A percentile compares a stretch with the other conserved stretches of the same genome.
Evolutionary conservation across 2,797 vertebrate genomes (phyloP).

Genomic region (Coluber constrictor): DNA sequence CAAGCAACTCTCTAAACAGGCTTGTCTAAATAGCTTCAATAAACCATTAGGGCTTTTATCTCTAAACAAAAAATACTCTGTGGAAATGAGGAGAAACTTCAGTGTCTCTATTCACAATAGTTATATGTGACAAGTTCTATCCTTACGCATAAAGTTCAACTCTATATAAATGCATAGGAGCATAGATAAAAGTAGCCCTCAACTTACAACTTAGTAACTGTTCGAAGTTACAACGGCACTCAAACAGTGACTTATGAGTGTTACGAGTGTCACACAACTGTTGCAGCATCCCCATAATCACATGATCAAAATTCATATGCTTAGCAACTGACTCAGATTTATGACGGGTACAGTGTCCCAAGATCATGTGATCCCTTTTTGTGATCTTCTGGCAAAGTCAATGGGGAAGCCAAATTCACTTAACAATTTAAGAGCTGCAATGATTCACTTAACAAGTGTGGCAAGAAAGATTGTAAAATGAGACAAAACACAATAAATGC

Average conservation of each 20-base stretch:
- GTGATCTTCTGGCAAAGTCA: not conserved
- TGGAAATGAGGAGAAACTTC: not conserved
- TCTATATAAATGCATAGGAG: not conserved
- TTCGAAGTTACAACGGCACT: not conserved
- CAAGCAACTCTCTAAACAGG: not conserved
- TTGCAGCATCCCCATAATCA: not conserved
- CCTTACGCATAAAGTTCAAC: not conserved
- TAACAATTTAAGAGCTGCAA: not conserved
- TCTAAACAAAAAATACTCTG: not conserved
- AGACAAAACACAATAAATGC: not conserved
- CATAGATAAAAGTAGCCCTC: not conserved
- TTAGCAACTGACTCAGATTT: not conserved
- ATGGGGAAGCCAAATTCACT: not conserved
- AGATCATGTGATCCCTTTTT: not conserved
- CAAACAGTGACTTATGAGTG: not conserved
- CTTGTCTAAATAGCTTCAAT: not conserved
- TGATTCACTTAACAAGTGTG: not conserved
- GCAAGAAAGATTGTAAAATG: not conserved
- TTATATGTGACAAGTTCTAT: not conserved
- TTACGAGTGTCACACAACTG: not conserved
- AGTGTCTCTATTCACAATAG: not conserved
- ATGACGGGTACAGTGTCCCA: fast-evolving
- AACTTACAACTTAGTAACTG: not conserved
- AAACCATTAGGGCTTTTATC: constrained; percentile 2
- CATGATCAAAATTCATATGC: not conserved